Base-by-base conservation (phyloP, 2,113 vertebrate genomes). In the Marmota monax region DNA sequence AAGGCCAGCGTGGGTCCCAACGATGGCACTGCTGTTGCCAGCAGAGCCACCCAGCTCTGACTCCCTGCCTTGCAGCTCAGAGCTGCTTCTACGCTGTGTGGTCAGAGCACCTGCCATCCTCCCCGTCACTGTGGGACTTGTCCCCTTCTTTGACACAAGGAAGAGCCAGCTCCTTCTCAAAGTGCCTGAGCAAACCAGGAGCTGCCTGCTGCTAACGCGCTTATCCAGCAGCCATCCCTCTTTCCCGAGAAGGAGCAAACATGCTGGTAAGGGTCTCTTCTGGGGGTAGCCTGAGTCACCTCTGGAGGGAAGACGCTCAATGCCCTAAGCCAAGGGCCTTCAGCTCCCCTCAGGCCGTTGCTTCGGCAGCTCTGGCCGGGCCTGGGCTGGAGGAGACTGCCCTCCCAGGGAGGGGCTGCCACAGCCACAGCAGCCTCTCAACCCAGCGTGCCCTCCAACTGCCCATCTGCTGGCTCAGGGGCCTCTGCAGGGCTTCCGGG, bases 201-300 rank as follows among this genome's bases (percentile, higher is more conserved):
- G 39, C 23, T 0, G 4, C 42, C 56, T 58, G 56, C 18, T 58
- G 56, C 18, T 56, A 56, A 18, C 4, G 56, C 18, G 5, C 6
- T 5, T 17, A 58, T 95, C 96, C 93, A 95, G 97, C 96, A 70
- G 27, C 92, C 95, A 27, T 77, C 65, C 23, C 65, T 20, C 58
- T 70, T 53, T 70, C 79, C 94, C 85, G 29, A 25, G 78, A 77
- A 42, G 16, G 14, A 29, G 48, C 70, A 83, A 61, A 51, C n/a
- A 51, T 10, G 63, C 97, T 56, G 90, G 77, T 84, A 85, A 93
- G 78, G 73, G 53, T n/a, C 77, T 96, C 39, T 95, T 97, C 97
- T 94, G 95, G 88, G 92, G 96, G 90, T 58, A 39, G 23, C 90
- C 58, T 32, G 89, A 88, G 87, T 94, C 86, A 69, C 94, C 91